These are phyloP conservation scores for Drosophila longiperda DNA, from an alignment of 2,888 invertebrate genomes.

Conservation along the genomic window DNA sequence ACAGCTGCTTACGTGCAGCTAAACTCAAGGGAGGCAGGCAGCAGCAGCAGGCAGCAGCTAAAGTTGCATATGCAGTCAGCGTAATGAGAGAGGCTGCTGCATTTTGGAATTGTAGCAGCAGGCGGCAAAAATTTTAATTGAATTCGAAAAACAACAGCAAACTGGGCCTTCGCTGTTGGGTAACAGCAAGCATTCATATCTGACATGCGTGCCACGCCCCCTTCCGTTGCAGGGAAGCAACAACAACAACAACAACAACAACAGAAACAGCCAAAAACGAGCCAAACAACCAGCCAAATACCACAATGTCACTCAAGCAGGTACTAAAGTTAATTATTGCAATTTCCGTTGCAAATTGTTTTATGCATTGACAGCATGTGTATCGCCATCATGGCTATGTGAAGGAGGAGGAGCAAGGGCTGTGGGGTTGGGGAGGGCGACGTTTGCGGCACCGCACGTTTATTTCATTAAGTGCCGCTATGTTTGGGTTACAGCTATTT, in stretches of 20 bases:
- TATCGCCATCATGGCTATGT: constrained; percentile 23
- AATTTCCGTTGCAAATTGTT: constrained; percentile 82
- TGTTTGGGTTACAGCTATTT: constrained; percentile 64
- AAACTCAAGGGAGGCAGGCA: background rate
- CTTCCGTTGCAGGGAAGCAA: background rate
- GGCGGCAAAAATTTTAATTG: constrained; percentile 77
- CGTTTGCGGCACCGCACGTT: constrained; percentile 35
- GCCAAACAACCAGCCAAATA: constrained; percentile 43
- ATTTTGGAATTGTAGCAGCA: constrained; percentile 24
- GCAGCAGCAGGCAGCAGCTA: background rate
- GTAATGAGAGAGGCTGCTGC: constrained; percentile 60
- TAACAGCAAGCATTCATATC: constrained; percentile 10
- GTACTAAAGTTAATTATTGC: constrained; percentile 83
- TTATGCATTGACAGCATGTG: constrained; percentile 77
- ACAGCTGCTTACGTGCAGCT: constrained; percentile 52
- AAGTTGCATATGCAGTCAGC: constrained; percentile 50
- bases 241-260: constrained; percentile 19
- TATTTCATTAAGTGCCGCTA: constrained; percentile 76
- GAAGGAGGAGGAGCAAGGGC: background rate
- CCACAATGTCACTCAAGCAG: constrained; percentile 80
- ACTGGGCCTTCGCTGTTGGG: constrained; percentile 45
- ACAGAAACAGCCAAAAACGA: constrained; percentile 1
- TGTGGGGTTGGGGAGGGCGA: background rate
- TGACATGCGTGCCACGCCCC: constrained; percentile 5
- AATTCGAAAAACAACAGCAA: constrained; percentile 70